Percentiles rank a stretch among this genome's conserved stretches.
phyloP scores from a whole-genome alignment of 92 coral and sea anemone species.

The Meandrina meandrites region DNA sequence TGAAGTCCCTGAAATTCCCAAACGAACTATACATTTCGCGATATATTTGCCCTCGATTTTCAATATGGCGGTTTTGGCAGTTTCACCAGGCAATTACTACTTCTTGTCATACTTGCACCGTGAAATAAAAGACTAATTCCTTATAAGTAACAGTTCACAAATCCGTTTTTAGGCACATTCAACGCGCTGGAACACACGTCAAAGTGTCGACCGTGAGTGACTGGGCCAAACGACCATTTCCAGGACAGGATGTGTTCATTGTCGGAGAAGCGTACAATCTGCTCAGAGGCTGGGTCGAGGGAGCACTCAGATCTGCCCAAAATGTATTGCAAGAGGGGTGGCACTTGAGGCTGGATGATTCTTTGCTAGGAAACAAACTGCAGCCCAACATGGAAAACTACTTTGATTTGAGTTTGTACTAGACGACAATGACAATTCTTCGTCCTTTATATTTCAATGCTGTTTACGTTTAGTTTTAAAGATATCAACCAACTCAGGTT shows the following conservation, averaged over 20 bases:
- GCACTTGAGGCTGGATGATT: background rate
- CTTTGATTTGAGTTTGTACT: background rate
- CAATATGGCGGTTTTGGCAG: too few relatives aligned
- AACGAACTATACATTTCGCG: too few relatives aligned
- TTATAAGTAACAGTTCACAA: too few relatives aligned
- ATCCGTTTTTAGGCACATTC: background rate
- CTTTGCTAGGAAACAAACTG: background rate
- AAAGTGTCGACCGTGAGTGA: background rate
- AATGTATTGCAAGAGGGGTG: slow-evolving; percentile 30
- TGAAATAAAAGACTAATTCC: too few relatives aligned
- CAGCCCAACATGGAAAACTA: background rate
- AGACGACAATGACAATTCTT: background rate
- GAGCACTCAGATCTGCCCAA: slow-evolving; percentile 1
- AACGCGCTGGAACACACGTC: slow-evolving; percentile 10
- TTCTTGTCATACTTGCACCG: too few relatives aligned
- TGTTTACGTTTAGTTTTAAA: too few relatives aligned
- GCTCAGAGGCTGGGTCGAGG: slow-evolving; percentile 26
- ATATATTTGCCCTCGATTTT: too few relatives aligned
- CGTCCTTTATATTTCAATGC: background rate
- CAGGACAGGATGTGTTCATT: slow-evolving; percentile 12
- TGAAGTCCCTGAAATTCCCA: too few relatives aligned
- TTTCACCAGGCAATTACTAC: too few relatives aligned
- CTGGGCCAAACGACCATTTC: slow-evolving; percentile 27
- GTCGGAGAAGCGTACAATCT: slow-evolving; percentile 10
- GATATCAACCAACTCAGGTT: too few relatives aligned